Evolutionary conservation across 2,888 invertebrate species (phyloP), one percentile per base, ranked within the genome.

Genomic region (Argyresthia albistria): DNA sequence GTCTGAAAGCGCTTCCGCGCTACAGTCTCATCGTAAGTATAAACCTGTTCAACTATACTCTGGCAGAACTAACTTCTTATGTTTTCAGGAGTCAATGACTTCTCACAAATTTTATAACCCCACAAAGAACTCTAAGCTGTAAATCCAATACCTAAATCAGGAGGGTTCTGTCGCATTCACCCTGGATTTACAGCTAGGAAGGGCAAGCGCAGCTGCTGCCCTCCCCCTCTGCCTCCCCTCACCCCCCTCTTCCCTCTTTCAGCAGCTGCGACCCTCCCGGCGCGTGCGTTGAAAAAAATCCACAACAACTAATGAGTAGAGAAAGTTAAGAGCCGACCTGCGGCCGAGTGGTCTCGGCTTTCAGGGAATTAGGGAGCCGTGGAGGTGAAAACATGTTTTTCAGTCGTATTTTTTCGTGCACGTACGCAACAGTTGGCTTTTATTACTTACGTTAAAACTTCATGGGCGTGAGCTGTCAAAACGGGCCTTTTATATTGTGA

Each of bases 131-230:
- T 25, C 6, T 25, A 25, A 25, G 25, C 25, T 25, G 25, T 25
- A 25, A 25, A 25, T 25, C 25, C 25, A 25, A 25, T 25, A 25
- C 25, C 25, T 25, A 25, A 25, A 25, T 25, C 25, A 25, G 25
- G 25, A 25, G 25, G 25, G 25, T 25, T 25, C 25, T 39, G 67
- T 66, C 65, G 64, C 62, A 58, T 62, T 60, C 60, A 56, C 59
- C 60, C 55, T 57, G 56, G 58, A 57, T 76, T 73, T 75, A 73
- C 63, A 72, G 66, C 64, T 58, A 55, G 25, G 43, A 45, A 60
- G 62, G 67, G 61, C 62, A 52, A n/a, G 53, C 63, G 67, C 77
- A 78, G 77, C 76, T 78, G 78, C 58, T 47, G 55, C 59, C 16
- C 43, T 48, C 12, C 25, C 43, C 39, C 48, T 47, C 46, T 15